These are phyloP conservation scores for Proisotoma minuta DNA, from an alignment of 2,888 invertebrate species.

Conservation along the genomic window DNA sequence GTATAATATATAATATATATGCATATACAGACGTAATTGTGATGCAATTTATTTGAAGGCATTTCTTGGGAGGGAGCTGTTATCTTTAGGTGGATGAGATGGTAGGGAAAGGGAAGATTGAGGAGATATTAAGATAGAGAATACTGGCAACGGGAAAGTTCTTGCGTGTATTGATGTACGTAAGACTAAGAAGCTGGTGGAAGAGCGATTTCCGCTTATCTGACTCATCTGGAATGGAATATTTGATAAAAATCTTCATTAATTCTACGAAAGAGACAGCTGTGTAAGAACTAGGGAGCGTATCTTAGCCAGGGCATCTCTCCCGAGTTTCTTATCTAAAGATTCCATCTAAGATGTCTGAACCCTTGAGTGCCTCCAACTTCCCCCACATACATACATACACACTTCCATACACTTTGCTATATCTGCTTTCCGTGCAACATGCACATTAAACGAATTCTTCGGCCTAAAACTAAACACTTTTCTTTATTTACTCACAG, in stretches of 20 bases:
- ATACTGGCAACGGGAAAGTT: slow-evolving; percentile 10
- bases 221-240: slow-evolving; percentile 46
- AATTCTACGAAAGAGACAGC: slow-evolving; percentile 48
- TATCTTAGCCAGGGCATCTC: slow-evolving; percentile 45
- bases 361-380: slow-evolving; percentile 29
- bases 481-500: background rate
- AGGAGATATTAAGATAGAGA: slow-evolving; percentile 4
- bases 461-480: background rate
- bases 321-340: slow-evolving; percentile 44
- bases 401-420: background rate
- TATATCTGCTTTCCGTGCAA: slow-evolving; percentile 11
- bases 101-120: slow-evolving; percentile 11
- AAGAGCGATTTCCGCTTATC: slow-evolving; percentile 46
- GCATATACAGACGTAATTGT: too few species aligned
- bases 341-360: slow-evolving; percentile 48
- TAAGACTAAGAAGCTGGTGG: slow-evolving; percentile 10
- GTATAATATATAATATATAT: too few species aligned
- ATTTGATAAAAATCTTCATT: slow-evolving; percentile 48
- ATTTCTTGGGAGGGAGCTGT: background rate
- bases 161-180: slow-evolving; percentile 11
- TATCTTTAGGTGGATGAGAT: slow-evolving; percentile 3
- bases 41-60: background rate
- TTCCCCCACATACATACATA: too few species aligned
- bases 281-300: slow-evolving; percentile 45
- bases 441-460: slow-evolving; percentile 13